Conservation (phyloP, 2,888 invertebrate species). For the Malthinus seriepunctatus region DNA sequence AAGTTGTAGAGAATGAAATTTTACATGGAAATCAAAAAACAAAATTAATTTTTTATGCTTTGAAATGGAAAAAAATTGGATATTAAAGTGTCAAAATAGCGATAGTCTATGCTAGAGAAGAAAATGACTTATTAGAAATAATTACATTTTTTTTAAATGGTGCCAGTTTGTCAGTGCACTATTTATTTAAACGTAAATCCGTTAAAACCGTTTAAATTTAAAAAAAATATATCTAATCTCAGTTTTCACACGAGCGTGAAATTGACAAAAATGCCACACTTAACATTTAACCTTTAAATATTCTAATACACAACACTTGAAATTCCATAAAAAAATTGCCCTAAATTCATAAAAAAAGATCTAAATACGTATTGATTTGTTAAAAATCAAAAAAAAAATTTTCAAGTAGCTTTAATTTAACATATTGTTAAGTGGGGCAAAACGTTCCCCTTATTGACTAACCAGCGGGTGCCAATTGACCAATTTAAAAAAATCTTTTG, state of each 20-base stretch:
- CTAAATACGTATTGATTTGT: too few species aligned
- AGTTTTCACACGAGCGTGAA: slow-evolving; percentile 30
- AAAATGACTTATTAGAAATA: too few species aligned
- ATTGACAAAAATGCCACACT: slow-evolving; percentile 15
- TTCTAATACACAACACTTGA: background rate
- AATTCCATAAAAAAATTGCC: background rate
- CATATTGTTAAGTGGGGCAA: slow-evolving; percentile 16
- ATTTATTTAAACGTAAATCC: background rate
- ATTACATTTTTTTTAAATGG: too few species aligned
- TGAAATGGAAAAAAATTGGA: too few species aligned
- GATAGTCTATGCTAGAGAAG: too few species aligned
- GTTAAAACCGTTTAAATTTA: background rate
- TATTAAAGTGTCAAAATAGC: too few species aligned
- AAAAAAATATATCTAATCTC: background rate
- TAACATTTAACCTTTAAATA: slow-evolving; percentile 13
- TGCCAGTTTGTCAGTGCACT: too few species aligned
- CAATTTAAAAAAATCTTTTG: slow-evolving; percentile 21
- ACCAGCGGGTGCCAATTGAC: slow-evolving; percentile 26
- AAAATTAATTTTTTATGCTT: too few species aligned
- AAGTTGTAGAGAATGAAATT: too few species aligned
- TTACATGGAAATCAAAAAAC: too few species aligned
- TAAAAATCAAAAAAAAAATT: background rate
- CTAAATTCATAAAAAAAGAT: too few species aligned
- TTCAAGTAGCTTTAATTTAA: slow-evolving; percentile 13
- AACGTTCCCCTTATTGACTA: slow-evolving; percentile 21